Evolutionary conservation across 2,113 vertebrate species (phyloP), one percentile per base, ranked within the genome.

Genomic region (Stigmatopora nigra): DNA sequence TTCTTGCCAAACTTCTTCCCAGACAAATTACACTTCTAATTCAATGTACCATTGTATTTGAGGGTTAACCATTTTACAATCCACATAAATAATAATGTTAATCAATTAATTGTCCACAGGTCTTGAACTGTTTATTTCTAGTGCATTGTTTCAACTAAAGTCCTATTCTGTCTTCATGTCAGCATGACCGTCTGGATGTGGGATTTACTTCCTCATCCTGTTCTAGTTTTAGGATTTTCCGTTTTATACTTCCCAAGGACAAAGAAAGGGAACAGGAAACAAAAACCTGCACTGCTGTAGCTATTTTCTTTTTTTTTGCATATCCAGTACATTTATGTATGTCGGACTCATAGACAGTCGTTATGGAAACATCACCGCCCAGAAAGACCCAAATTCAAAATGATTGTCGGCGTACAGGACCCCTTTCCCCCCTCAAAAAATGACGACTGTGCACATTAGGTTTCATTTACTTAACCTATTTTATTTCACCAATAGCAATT

Each of bases 151-250:
- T 36, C 55, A 15, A 59, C 64, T 22, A 3, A 64, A 58, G 69
- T 73, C 64, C 71, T 61, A 67, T 65, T 71, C 63, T 44, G 31
- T 41, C 58, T n/a, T 59, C 17, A 59, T 38, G 57, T 38, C 10
- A 35, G 52, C 52, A 25, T 55, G 53, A 12, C 25, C 20, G 53
- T 15, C 53, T 55, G 53, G 49, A 69, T 73, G 7, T 15, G 77
- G 67, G 78, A 74, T 73, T 38, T 59, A 68, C 67, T 84, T 88
- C 82, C 82, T 76, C 62, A 84, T 82, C 82, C 80, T 83, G 64
- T 77, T 78, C 81, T 80, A 63, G 77, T 86, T 81, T 83, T 75
- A 17, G 59, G 66, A 71, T 51, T 81, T 84, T 74, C 75, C 70
- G 49, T 71, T 84, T 75, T 44, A 72, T 44, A 65, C 69, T 76